phyloP scores from a whole-genome alignment of 2,113 vertebrate species.

The Abramis brama region DNA sequence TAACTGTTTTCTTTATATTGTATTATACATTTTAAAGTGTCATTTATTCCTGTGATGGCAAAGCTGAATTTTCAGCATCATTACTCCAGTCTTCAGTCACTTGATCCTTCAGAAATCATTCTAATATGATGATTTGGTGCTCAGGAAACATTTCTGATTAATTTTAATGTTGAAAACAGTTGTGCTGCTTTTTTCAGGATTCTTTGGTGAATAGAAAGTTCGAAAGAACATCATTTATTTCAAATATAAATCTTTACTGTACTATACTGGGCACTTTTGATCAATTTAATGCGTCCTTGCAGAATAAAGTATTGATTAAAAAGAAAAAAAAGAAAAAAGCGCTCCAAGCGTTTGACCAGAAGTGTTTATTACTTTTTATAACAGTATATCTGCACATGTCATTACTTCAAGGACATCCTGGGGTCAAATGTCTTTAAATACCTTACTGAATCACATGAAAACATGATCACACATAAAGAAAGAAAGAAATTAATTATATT shows the following conservation, averaged over 20 bases:
- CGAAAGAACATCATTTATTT: too few species aligned
- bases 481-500: background rate
- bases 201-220: too few species aligned
- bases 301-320: background rate
- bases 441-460: background rate
- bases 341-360: too few species aligned
- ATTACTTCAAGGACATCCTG: background rate
- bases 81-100: background rate
- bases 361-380: background rate
- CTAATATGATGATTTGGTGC: background rate
- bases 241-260: background rate
- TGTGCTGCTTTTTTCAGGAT: background rate
- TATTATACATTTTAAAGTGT: background rate
- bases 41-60: background rate
- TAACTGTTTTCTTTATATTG: background rate
- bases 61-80: background rate
- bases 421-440: background rate
- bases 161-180: background rate
- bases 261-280: background rate
- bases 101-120: background rate
- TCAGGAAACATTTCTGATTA: background rate
- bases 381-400: background rate
- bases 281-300: background rate
- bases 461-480: background rate
- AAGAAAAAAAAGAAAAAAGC: background rate